These are phyloP conservation scores for Caenorhabditis latens DNA, from an alignment of 1,140 invertebrate genomes.

Conservation along the genomic window DNA sequence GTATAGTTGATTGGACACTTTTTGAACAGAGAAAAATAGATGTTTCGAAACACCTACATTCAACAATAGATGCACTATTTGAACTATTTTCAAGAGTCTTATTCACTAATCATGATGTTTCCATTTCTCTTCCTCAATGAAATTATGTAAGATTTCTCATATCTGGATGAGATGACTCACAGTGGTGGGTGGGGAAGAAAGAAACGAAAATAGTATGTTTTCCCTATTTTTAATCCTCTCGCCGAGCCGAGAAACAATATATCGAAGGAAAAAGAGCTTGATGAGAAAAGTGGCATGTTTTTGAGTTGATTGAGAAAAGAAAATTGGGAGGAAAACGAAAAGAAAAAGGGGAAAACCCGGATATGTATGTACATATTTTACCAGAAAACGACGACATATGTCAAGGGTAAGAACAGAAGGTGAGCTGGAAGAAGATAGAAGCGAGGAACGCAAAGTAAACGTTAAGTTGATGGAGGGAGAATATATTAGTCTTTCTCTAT, in stretches of 20 bases:
- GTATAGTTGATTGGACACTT: background rate
- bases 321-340: background rate
- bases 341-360: background rate
- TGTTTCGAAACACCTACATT: background rate
- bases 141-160: no score
- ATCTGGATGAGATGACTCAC: no score
- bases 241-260: background rate
- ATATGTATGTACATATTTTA: conserved; percentile 8
- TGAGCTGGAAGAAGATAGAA: background rate
- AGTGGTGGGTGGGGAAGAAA: background rate
- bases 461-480: no score
- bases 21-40: background rate
- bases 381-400: background rate
- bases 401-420: conserved; percentile 19
- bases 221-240: background rate
- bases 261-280: background rate
- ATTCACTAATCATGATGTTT: no score
- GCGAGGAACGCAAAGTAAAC: background rate
- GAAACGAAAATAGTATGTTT: background rate
- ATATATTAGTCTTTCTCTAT: no score
- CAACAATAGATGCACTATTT: no score
- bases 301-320: background rate
- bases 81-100: no score
- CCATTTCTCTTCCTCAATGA: no score
- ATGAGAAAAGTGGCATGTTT: background rate